These are phyloP conservation scores for Fabriciana adippe DNA, from an alignment of 2,888 invertebrate species.

Conservation along the genomic window DNA sequence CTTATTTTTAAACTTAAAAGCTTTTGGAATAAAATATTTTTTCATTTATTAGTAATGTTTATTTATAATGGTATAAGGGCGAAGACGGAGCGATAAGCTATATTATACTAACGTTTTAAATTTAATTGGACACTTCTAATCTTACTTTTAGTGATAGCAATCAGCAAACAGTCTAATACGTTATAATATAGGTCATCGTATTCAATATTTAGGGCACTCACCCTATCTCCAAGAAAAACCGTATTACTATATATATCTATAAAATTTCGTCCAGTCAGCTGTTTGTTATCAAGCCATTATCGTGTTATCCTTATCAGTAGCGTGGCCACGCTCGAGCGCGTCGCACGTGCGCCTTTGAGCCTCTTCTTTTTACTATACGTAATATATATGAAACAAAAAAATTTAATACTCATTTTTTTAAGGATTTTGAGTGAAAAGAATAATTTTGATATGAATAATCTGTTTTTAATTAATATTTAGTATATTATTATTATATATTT, in stretches of 20 bases:
- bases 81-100: too few relatives aligned
- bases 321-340: constrained; percentile 31
- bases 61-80: too few relatives aligned
- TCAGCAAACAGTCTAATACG: too few relatives aligned
- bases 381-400: neutral
- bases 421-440: neutral
- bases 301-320: constrained; percentile 35
- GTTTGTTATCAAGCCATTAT: constrained; percentile 37
- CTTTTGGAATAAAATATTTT: too few relatives aligned
- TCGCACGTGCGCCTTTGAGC: constrained; percentile 18
- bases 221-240: constrained; percentile 2
- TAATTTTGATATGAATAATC: too few relatives aligned
- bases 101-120: too few relatives aligned
- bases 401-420: neutral
- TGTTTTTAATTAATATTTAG: neutral
- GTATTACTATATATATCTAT: neutral
- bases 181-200: neutral
- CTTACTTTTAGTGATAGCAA: too few relatives aligned
- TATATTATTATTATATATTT: neutral
- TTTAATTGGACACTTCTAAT: too few relatives aligned
- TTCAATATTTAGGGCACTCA: neutral
- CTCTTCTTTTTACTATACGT: neutral
- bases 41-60: too few relatives aligned
- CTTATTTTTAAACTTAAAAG: too few relatives aligned
- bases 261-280: constrained; percentile 33